Percentiles rank a stretch among this genome's conserved stretches.
phyloP scores from a whole-genome alignment of 2,888 invertebrate species.

The Emmelina monodactyla region DNA sequence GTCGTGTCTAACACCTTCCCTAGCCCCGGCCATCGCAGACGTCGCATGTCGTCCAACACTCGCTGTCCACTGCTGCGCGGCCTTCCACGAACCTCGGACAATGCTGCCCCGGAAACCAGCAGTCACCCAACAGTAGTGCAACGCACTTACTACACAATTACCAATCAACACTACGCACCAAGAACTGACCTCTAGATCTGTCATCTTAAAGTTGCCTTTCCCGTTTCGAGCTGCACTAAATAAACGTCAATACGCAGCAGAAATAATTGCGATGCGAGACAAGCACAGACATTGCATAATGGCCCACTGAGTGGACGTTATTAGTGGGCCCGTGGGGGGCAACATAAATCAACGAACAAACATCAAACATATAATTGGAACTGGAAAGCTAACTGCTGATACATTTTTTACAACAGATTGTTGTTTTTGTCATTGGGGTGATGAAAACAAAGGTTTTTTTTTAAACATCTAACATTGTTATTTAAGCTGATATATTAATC shows the following conservation, averaged over 20 bases:
- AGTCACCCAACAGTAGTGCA: neutral
- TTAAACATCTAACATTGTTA: neutral
- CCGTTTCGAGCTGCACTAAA: too few relatives aligned
- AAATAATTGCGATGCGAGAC: conserved; percentile 2
- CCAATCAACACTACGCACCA: neutral
- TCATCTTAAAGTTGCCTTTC: neutral
- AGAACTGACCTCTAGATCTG: neutral
- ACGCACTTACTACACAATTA: conserved; percentile 1
- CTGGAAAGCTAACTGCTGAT: neutral
- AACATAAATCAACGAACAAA: conserved; percentile 10
- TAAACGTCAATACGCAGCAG: neutral
- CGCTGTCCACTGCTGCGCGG: neutral
- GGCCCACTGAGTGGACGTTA: neutral
- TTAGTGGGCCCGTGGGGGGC: conserved; percentile 5
- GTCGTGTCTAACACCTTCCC: neutral
- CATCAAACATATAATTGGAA: conserved; percentile 1
- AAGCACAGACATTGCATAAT: conserved; percentile 6
- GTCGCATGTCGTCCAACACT: neutral
- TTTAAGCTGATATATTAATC: too few relatives aligned
- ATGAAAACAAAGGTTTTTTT: conserved; percentile 2
- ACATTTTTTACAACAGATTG: conserved; percentile 4
- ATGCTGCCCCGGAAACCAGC: conserved; percentile 7
- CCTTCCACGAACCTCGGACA: conserved; percentile 8
- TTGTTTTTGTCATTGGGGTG: conserved; percentile 5
- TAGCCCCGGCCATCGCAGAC: neutral